Evolutionary conservation across 2,797 vertebrate genomes (phyloP).

Genomic region (Hoplostethus atlanticus): DNA sequence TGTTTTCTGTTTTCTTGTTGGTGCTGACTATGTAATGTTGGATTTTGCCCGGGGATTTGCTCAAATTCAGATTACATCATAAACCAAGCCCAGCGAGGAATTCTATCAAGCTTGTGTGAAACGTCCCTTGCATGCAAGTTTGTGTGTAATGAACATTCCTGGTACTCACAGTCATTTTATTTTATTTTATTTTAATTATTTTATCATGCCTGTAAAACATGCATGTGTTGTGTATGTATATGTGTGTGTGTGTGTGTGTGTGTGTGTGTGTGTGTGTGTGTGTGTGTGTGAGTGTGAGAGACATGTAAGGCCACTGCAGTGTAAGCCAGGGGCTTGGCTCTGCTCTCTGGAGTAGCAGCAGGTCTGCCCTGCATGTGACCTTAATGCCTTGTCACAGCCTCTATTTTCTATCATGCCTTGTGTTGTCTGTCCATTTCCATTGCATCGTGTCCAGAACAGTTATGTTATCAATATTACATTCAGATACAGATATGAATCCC

Average conservation of each 20-base stretch:
- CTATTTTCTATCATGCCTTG: not conserved
- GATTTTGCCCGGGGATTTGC: conserved; percentile 5
- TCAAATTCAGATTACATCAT: not conserved
- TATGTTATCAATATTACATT: not conserved
- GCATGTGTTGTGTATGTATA: not conserved
- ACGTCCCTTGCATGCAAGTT: conserved; percentile 7
- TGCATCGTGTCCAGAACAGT: not conserved
- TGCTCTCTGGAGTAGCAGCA: conserved; percentile 11
- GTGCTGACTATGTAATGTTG: not conserved
- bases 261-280: conserved; percentile 3
- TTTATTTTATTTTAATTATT: conserved; percentile 14
- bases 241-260: conserved; percentile 12
- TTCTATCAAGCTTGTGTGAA: conserved; percentile 48
- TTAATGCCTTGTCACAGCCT: not conserved
- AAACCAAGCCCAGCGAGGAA: conserved; percentile 28
- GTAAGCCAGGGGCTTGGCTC: not conserved
- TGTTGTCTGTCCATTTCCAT: not conserved
- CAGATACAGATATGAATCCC: not conserved
- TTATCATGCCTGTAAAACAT: not conserved
- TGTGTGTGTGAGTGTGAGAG: no score
- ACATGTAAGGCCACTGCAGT: not conserved
- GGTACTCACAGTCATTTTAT: not conserved
- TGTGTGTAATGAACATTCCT: conserved; percentile 11
- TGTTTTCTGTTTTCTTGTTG: conserved; percentile 1
- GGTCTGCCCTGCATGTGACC: not conserved